These are phyloP conservation scores for Manis crassicaudata DNA, from an alignment of 2,797 vertebrate species.

Conservation along the genomic window DNA sequence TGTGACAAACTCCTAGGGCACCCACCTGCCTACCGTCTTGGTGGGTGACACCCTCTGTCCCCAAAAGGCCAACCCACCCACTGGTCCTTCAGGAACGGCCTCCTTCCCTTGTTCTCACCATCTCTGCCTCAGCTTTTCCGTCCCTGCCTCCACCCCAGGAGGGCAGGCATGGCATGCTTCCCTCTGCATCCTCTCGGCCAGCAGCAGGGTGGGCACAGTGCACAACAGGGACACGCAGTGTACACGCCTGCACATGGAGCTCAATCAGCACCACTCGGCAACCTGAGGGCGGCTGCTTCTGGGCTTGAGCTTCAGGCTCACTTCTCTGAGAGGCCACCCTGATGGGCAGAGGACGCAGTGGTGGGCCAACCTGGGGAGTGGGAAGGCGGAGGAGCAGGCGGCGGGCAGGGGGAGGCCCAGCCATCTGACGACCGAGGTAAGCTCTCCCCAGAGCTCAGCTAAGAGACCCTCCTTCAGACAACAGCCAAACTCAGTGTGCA, in stretches of 20 bases:
- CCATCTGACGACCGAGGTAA: not conserved
- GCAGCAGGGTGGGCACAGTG: too few species aligned
- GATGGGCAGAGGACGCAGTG: not conserved
- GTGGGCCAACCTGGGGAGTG: accelerated
- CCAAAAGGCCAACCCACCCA: not conserved
- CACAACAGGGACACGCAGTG: accelerated
- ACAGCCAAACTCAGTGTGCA: accelerated
- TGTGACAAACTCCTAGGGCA: not conserved
- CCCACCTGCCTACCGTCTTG: not conserved
- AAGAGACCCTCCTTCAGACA: not conserved
- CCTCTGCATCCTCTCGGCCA: too few species aligned
- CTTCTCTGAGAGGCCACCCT: not conserved
- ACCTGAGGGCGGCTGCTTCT: not conserved
- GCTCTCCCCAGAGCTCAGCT: not conserved
- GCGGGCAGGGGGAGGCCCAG: accelerated
- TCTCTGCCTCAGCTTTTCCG: not conserved
- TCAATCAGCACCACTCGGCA: not conserved
- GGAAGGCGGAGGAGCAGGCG: not conserved
- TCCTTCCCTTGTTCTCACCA: not conserved
- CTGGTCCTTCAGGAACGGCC: not conserved
- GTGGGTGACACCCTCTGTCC: not conserved
- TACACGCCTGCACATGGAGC: accelerated
- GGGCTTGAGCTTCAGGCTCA: not conserved
- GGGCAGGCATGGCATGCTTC: too few species aligned
- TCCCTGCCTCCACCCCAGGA: not conserved